Percentiles rank a stretch among this genome's conserved stretches.
These are phyloP conservation scores for Enhydra lutris DNA, from an alignment of 2,113 vertebrate species.

Conservation along the genomic window DNA sequence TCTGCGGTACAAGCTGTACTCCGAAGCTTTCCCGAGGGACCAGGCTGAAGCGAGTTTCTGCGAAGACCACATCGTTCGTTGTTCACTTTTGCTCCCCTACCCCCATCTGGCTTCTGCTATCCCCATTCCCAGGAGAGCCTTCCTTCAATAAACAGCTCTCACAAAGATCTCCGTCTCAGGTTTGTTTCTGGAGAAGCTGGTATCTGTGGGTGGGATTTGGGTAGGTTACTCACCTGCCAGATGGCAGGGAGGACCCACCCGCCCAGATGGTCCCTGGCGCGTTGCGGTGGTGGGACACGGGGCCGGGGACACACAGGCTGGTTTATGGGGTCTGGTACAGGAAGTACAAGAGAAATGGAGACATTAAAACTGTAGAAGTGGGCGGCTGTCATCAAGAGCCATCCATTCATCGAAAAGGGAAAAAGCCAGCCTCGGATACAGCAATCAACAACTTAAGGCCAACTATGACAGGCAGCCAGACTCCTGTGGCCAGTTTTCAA, in stretches of 20 bases:
- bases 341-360: neutral
- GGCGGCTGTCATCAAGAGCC: neutral
- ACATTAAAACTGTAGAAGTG: neutral
- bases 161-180: neutral
- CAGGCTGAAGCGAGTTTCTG: neutral
- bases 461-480: neutral
- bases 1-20: neutral
- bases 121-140: neutral
- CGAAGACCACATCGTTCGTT: neutral
- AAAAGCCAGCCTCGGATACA: neutral
- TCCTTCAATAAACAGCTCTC: neutral
- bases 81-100: neutral
- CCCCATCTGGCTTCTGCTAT: neutral
- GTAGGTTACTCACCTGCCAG: neutral
- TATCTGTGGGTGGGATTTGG: neutral
- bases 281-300: neutral
- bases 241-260: neutral
- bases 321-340: neutral
- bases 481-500: neutral
- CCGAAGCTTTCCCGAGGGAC: neutral
- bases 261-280: neutral
- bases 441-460: neutral
- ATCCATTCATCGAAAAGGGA: neutral
- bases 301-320: neutral
- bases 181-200: neutral